Evolutionary conservation across 2,888 invertebrate genomes (phyloP).

Genomic region (Drosophila prostipennis): DNA sequence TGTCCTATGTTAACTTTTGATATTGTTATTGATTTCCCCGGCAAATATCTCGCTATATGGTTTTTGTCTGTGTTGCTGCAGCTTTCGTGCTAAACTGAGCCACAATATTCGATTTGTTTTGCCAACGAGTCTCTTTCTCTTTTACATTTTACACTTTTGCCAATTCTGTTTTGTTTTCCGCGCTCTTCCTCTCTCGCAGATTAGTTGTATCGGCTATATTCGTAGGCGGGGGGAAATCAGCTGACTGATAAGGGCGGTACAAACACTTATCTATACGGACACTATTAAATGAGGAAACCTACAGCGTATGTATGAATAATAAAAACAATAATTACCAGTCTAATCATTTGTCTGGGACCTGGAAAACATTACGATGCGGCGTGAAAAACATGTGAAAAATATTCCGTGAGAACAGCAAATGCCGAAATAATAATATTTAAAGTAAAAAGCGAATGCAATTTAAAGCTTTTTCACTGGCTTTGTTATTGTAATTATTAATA

Average conservation of each 20-base stretch:
- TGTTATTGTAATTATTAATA: too few species aligned
- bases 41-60: background rate
- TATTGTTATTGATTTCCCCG: constrained; percentile 5
- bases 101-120: constrained; percentile 39
- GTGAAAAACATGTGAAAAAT: constrained; percentile 53
- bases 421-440: background rate
- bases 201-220: constrained; percentile 12
- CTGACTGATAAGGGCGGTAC: constrained; percentile 42
- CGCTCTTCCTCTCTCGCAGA: constrained; percentile 18
- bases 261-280: constrained; percentile 12
- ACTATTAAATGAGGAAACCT: background rate
- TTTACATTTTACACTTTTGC: constrained; percentile 49
- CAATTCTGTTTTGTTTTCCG: constrained; percentile 42
- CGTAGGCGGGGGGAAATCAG: constrained; percentile 28
- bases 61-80: constrained; percentile 24
- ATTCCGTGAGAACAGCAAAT: constrained; percentile 7
- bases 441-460: too few species aligned
- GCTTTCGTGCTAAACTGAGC: constrained; percentile 27
- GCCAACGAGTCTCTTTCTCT: constrained; percentile 32
- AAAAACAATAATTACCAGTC: constrained; percentile 43
- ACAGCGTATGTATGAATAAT: constrained; percentile 25
- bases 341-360: constrained; percentile 41
- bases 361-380: constrained; percentile 44
- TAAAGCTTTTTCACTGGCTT: too few species aligned
- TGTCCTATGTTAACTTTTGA: constrained; percentile 1